Percentiles rank a stretch among this genome's conserved stretches.
These are phyloP conservation scores for Hippocampus abdominalis DNA, from an alignment of 2,113 vertebrate genomes.

Conservation along the genomic window DNA sequence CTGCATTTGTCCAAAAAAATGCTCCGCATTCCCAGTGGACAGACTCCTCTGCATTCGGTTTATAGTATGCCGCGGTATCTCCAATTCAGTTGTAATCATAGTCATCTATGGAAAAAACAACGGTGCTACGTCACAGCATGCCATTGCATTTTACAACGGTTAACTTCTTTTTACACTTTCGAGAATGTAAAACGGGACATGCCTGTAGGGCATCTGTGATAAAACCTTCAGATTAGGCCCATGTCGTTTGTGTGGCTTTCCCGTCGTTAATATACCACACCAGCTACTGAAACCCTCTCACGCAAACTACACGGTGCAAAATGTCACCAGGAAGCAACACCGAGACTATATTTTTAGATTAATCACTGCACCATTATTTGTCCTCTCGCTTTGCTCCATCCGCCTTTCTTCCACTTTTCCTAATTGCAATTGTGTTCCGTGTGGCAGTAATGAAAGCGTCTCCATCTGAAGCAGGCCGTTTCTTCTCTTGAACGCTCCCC, in stretches of 20 bases:
- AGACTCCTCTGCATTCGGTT: background rate
- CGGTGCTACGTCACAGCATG: too few species aligned
- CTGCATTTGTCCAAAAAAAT: constrained; percentile 31
- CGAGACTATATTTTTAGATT: background rate
- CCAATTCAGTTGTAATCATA: background rate
- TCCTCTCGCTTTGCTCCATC: background rate
- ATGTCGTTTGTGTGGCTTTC: too few species aligned
- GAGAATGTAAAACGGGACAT: too few species aligned
- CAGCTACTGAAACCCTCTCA: too few species aligned
- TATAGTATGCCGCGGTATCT: background rate
- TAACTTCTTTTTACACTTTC: too few species aligned
- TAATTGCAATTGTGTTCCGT: background rate
- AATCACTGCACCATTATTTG: background rate
- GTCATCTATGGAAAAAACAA: background rate
- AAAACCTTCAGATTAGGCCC: too few species aligned
- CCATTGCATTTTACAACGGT: too few species aligned
- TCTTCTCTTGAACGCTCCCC: constrained; percentile 10
- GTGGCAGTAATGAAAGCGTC: constrained; percentile 8
- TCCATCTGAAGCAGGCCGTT: constrained; percentile 28
- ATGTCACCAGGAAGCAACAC: too few species aligned
- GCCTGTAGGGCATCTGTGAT: too few species aligned
- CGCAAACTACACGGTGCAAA: too few species aligned
- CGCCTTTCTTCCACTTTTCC: background rate
- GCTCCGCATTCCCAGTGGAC: constrained; percentile 19
- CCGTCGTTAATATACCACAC: too few species aligned